Conservation (phyloP, 2,888 invertebrate species). For the Eugnorisma glareosa region DNA sequence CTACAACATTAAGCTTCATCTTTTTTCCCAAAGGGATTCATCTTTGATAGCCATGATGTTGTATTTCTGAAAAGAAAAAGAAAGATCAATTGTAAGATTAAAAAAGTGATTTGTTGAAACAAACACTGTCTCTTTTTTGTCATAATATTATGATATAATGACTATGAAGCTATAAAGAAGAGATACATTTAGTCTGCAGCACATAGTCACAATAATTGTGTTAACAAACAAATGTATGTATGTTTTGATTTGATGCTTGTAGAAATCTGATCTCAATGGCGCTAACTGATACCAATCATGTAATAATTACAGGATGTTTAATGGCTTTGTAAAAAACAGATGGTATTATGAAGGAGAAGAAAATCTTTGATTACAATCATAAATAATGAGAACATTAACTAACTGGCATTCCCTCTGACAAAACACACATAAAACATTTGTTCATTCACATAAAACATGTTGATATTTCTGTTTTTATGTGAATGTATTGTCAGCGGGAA, state of each 20-base stretch:
- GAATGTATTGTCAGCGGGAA: background rate
- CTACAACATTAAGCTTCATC: conserved; percentile 88
- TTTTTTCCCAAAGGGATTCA: conserved; percentile 95
- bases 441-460: background rate
- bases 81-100: background rate
- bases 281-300: background rate
- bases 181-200: background rate
- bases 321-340: background rate
- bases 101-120: background rate
- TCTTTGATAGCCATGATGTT: conserved; percentile 93
- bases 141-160: background rate
- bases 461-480: background rate
- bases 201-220: no score
- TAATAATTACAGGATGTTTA: background rate
- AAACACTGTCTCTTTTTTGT: background rate
- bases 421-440: background rate
- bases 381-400: background rate
- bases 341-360: background rate
- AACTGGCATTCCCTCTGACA: background rate
- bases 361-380: background rate
- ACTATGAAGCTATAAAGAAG: background rate
- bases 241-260: background rate
- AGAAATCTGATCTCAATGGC: no score
- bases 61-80: conserved; percentile 79
- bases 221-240: conserved; percentile 13